These are phyloP conservation scores for Sesamia inferens DNA, from an alignment of 2,888 invertebrate genomes.

Conservation along the genomic window DNA sequence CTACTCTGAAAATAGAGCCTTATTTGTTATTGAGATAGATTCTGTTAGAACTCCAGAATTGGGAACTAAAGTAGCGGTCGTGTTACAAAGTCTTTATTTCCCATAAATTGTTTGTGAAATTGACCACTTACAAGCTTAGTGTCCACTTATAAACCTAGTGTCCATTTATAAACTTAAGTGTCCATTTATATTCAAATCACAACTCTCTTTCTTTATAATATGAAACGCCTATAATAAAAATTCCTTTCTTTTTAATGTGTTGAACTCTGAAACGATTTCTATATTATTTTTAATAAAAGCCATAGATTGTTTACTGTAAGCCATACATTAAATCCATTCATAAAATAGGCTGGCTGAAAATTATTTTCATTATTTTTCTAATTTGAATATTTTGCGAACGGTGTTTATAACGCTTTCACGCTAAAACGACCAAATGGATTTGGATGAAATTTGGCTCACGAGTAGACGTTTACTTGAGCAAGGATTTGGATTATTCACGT, in stretches of 20 bases:
- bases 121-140: neutral
- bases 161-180: no score
- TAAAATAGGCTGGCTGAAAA: neutral
- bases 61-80: neutral
- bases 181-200: neutral
- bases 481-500: no score
- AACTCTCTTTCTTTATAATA: neutral
- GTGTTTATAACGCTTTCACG: no score
- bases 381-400: no score
- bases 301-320: neutral
- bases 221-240: neutral
- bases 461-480: no score
- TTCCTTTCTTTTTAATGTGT: neutral
- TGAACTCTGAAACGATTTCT: neutral
- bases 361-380: no score
- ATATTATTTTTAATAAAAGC: neutral
- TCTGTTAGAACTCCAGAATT: neutral
- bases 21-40: neutral
- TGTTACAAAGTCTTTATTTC: neutral
- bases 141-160: no score
- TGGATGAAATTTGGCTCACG: no score
- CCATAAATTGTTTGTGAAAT: neutral
- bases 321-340: no score
- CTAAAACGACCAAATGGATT: no score
- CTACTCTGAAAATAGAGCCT: slow-evolving; percentile 2